Percentiles rank a stretch among this genome's conserved stretches.
Conservation (phyloP, 2,113 vertebrate genomes). For the Setophaga petechia region DNA sequence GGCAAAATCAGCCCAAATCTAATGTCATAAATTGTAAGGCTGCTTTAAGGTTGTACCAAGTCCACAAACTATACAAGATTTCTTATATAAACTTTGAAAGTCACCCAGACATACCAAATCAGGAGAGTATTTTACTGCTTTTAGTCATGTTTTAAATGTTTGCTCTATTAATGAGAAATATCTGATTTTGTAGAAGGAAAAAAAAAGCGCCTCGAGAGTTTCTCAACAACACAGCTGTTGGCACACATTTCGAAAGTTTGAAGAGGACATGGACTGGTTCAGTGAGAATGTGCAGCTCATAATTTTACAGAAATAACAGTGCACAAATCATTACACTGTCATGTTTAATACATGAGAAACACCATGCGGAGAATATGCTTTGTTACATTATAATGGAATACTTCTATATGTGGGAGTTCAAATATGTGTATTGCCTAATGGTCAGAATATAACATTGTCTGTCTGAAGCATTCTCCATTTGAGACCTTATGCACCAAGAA, state of each 20-base stretch:
- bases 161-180: not conserved
- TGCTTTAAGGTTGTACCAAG: not conserved
- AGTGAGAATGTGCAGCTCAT: constrained; percentile 10
- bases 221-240: not conserved
- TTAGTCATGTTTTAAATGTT: not conserved
- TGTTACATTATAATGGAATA: constrained; percentile 4
- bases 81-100: not conserved
- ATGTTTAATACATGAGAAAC: constrained; percentile 16
- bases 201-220: not conserved
- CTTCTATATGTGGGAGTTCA: constrained; percentile 14
- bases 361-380: not conserved
- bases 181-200: not conserved
- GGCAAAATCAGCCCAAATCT: not conserved
- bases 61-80: not conserved
- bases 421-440: not conserved
- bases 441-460: not conserved
- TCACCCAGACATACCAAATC: not conserved
- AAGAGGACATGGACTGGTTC: not conserved
- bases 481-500: not conserved
- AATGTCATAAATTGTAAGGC: not conserved
- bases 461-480: not conserved
- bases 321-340: not conserved
- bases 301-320: constrained; percentile 27
- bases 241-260: not conserved
- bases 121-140: not conserved